A percentile compares a stretch with the other conserved stretches of the same genome.
These are phyloP conservation scores for Mormyrus proboscirostris DNA, from an alignment of 2,797 vertebrate genomes.

Conservation along the genomic window DNA sequence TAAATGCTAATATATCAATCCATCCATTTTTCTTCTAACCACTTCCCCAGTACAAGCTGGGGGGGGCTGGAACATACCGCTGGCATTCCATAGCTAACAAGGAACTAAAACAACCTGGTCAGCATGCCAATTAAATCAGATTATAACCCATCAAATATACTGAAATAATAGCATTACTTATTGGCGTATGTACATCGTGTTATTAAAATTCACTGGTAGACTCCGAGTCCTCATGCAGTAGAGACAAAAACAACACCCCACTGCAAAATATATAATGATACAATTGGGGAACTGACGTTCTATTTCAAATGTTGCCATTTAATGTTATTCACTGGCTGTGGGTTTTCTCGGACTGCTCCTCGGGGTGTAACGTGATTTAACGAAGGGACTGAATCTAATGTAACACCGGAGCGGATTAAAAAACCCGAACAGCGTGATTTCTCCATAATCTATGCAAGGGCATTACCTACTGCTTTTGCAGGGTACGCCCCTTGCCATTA, in stretches of 20 bases:
- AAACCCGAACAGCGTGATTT: not conserved
- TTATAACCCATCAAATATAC: not conserved
- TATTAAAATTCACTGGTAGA: not conserved
- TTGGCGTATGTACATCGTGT: not conserved
- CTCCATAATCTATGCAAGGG: not conserved
- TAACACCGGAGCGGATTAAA: not conserved
- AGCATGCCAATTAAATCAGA: not conserved
- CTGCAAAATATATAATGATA: not conserved
- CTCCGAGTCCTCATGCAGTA: not conserved
- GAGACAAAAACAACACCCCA: not conserved
- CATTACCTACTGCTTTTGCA: not conserved
- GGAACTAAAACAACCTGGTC: not conserved
- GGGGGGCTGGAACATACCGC: not conserved
- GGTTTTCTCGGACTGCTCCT: not conserved
- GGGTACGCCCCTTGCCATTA: slow-evolving; percentile 4
- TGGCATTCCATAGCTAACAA: not conserved
- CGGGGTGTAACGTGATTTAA: not conserved
- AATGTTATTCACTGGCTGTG: not conserved
- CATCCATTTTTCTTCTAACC: not conserved
- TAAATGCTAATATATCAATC: slow-evolving; percentile 9
- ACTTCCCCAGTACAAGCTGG: not conserved
- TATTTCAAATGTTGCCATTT: not conserved
- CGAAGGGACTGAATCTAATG: not conserved
- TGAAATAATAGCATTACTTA: not conserved
- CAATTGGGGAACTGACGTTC: not conserved